Conservation (phyloP, 2,113 vertebrate genomes). For the Malurus alboscapulatus region DNA sequence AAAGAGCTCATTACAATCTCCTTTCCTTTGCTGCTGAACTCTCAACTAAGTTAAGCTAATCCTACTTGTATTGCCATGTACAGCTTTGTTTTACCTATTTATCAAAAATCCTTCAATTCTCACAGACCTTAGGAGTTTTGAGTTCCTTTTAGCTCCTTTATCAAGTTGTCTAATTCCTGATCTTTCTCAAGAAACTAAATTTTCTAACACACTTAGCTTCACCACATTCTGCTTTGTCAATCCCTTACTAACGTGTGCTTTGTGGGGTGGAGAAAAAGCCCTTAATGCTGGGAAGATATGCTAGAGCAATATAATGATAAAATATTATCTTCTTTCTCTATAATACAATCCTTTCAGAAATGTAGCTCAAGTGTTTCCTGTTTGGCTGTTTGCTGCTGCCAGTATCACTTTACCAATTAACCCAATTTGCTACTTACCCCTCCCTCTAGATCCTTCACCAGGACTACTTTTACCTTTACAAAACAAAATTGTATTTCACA, state of each 20-base stretch:
- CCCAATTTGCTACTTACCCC: background rate
- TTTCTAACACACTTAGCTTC: background rate
- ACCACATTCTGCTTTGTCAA: background rate
- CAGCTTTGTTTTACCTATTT: background rate
- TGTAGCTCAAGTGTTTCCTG: background rate
- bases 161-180: background rate
- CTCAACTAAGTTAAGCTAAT: background rate
- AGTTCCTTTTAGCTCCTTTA: background rate
- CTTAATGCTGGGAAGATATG: background rate
- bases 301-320: background rate
- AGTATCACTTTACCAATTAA: background rate
- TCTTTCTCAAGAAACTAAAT: background rate
- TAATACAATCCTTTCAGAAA: background rate
- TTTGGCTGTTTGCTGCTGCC: background rate
- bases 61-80: background rate
- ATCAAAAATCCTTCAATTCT: background rate
- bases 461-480: background rate
- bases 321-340: background rate
- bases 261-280: background rate
- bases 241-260: background rate
- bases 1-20: background rate
- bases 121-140: background rate
- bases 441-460: background rate
- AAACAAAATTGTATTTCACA: background rate
- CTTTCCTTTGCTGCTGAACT: background rate